Base-by-base conservation (phyloP, 2,888 invertebrate genomes). In the Drosophila mercatorum region DNA sequence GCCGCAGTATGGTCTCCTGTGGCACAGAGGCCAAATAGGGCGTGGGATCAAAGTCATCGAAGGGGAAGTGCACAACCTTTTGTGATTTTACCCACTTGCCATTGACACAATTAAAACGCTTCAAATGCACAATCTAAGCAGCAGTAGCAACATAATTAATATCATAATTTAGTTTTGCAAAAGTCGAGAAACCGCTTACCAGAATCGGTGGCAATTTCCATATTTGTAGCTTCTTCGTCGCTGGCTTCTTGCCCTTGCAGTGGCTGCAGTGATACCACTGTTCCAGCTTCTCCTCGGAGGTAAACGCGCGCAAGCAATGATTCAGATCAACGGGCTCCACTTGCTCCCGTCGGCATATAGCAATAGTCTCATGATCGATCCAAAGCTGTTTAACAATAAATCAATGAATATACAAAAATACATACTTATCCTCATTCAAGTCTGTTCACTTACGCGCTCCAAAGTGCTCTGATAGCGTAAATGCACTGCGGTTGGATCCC, bases 21-120 rank as follows among this genome's bases (percentile, higher is more conserved):
- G 97, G 97, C 46, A 97, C 95, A 0, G 96, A 95, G 0, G 97
- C 98, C 66, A 98, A 93, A 94, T 96, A 98, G 6, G 95, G 95
- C 0, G 97, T 96, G 0, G 97, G 97, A 91, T 98, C 97, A 92
- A 98, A 97, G 89, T 97, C 95, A 78, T 95, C 94, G 91, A 96
- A 95, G 0, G 98, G 97, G 91, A 98, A 98, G 91, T 97, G 96
- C 0, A 98, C 98, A 31, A 97, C 97, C 92, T 98, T 98, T 91
- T 97, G 97, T 0, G 98, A 98, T 92, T 98, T 98, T 31, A 98
- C 97, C 98, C 98, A 98, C 90, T 97, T 96, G 91, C 95, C 96
- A 93, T 97, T 97, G 61, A 97, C 95, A 92, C 95, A 97, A 92
- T 98, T 98, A 93, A 98, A 98, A 3, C 98, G 95, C 92, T 98